Conservation (phyloP, 2,797 vertebrate species). For the Sebastes flavidus region DNA sequence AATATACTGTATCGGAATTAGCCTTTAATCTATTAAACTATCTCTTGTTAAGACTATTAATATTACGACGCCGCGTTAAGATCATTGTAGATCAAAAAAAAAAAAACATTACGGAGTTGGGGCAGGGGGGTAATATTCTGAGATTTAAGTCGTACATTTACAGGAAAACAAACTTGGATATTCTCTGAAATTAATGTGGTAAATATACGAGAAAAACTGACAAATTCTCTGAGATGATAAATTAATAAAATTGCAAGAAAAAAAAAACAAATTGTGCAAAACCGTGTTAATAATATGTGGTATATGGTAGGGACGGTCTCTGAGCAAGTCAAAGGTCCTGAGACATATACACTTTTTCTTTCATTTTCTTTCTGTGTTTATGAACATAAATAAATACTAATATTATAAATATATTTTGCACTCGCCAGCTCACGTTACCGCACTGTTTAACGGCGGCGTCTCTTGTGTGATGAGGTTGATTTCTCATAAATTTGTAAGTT, state of each 20-base stretch:
- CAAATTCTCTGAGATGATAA: background rate
- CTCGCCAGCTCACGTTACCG: too few relatives aligned
- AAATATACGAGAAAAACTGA: fast-evolving
- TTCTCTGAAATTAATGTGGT: too few relatives aligned
- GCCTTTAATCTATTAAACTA: background rate
- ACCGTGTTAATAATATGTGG: too few relatives aligned
- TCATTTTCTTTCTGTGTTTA: fast-evolving
- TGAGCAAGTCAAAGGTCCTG: fast-evolving
- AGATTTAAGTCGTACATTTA: background rate
- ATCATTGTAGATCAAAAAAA: fast-evolving
- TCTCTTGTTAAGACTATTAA: background rate
- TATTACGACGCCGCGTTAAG: fast-evolving
- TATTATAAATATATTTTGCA: too few relatives aligned
- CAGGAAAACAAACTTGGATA: fast-evolving
- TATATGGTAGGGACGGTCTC: fast-evolving
- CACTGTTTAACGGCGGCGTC: too few relatives aligned
- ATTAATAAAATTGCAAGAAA: fast-evolving
- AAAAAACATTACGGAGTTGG: fast-evolving
- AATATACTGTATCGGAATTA: background rate
- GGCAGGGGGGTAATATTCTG: too few relatives aligned
- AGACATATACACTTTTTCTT: fast-evolving
- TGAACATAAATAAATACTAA: too few relatives aligned
- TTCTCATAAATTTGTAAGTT: too few relatives aligned
- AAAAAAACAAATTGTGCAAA: too few relatives aligned
- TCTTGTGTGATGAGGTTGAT: too few relatives aligned